Percentiles rank a stretch among this genome's conserved stretches.
Conservation (phyloP, 2,113 vertebrate species). For the Alces alces region DNA sequence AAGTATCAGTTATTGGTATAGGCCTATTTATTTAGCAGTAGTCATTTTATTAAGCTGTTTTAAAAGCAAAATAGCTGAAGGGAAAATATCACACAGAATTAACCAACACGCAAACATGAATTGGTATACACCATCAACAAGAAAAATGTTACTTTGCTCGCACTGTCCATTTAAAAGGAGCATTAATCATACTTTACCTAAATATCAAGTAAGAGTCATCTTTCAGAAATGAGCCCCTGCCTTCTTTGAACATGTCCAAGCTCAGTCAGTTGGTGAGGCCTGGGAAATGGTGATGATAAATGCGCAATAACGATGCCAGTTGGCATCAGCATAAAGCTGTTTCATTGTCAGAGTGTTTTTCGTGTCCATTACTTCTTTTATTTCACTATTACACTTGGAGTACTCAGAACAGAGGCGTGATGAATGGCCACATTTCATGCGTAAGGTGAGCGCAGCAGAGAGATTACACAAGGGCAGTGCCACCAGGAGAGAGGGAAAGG, state of each 20-base stretch:
- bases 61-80: constrained; percentile 36
- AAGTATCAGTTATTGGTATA: constrained; percentile 21
- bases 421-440: not conserved
- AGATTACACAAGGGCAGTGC: not conserved
- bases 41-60: constrained; percentile 52
- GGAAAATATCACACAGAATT: constrained; percentile 51
- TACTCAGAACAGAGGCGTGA: not conserved
- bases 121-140: not conserved
- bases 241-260: constrained; percentile 28
- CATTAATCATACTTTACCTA: not conserved
- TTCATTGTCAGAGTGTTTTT: constrained; percentile 2
- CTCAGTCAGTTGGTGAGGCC: not conserved
- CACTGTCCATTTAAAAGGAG: constrained; percentile 36
- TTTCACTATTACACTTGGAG: not conserved
- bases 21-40: constrained; percentile 55
- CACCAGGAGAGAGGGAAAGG: not conserved
- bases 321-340: not conserved
- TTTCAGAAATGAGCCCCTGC: not conserved
- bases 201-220: not conserved
- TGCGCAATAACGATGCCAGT: not conserved
- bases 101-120: constrained; percentile 45
- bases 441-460: not conserved
- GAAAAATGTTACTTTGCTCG: constrained; percentile 55
- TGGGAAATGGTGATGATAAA: not conserved
- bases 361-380: constrained; percentile 19